Conservation (phyloP, 2,797 vertebrate species). For the Sebastes nivosus region DNA sequence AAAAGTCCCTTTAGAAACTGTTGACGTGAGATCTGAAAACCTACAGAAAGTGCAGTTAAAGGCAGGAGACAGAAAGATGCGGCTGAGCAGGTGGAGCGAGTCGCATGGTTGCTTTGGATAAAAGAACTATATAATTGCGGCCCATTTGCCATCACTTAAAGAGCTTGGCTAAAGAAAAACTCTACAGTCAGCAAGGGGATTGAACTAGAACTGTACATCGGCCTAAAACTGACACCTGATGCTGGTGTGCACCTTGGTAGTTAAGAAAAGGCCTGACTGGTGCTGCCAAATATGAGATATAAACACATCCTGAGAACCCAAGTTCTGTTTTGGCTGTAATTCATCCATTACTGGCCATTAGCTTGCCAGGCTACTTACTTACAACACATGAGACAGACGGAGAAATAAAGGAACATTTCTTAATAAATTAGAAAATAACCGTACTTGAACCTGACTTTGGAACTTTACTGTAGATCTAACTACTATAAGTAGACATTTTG, state of each 20-base stretch:
- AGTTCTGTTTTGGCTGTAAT: background rate
- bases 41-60: background rate
- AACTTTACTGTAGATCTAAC: background rate
- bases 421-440: background rate
- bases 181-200: background rate
- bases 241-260: background rate
- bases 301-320: background rate
- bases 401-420: background rate
- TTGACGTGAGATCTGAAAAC: background rate
- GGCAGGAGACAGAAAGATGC: background rate
- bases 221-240: background rate
- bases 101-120: background rate
- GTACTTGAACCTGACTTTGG: background rate
- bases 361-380: background rate
- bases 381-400: background rate
- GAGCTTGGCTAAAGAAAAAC: background rate
- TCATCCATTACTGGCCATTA: background rate
- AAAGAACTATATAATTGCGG: background rate
- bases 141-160: background rate
- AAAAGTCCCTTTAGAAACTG: background rate
- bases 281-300: background rate
- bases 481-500: background rate
- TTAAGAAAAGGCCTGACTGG: background rate
- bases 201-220: background rate
- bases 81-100: background rate